Conservation (phyloP, 2,888 invertebrate species). For the Pollenia griseotomentosa region DNA sequence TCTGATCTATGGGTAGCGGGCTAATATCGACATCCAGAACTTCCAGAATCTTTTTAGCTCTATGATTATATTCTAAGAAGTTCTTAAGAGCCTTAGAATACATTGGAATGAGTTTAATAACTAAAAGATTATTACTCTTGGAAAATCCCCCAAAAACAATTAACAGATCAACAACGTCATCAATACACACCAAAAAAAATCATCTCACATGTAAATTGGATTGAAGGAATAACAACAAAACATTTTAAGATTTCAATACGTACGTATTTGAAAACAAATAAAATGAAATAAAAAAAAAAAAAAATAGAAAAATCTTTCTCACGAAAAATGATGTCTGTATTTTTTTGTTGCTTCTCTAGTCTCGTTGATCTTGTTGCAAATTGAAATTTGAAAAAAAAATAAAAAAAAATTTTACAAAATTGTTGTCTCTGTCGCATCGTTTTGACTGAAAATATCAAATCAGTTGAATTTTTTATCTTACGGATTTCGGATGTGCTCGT, state of each 20-base stretch:
- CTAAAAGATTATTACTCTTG: conserved; percentile 19
- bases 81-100: background rate
- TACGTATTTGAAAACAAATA: conserved; percentile 69
- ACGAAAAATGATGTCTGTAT: conserved; percentile 11
- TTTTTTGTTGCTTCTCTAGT: conserved; percentile 54
- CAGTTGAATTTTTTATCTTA: conserved; percentile 80
- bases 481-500: conserved; percentile 77
- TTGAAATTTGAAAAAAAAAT: conserved; percentile 57
- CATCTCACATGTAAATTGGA: conserved; percentile 40
- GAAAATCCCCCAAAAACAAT: conserved; percentile 51
- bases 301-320: conserved; percentile 2
- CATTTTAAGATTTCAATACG: conserved; percentile 62
- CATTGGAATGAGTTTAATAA: background rate
- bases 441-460: conserved; percentile 72
- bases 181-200: conserved; percentile 15
- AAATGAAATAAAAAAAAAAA: conserved; percentile 45
- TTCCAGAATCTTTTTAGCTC: too few relatives aligned
- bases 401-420: conserved; percentile 40
- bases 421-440: conserved; percentile 73
- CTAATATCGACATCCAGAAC: too few relatives aligned
- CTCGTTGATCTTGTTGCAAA: conserved; percentile 65
- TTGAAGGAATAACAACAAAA: conserved; percentile 35
- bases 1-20: too few relatives aligned
- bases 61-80: too few relatives aligned
- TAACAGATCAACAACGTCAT: conserved; percentile 51